Conservation (phyloP, 2,113 vertebrate species). For the Paramormyrops kingsleyae region DNA sequence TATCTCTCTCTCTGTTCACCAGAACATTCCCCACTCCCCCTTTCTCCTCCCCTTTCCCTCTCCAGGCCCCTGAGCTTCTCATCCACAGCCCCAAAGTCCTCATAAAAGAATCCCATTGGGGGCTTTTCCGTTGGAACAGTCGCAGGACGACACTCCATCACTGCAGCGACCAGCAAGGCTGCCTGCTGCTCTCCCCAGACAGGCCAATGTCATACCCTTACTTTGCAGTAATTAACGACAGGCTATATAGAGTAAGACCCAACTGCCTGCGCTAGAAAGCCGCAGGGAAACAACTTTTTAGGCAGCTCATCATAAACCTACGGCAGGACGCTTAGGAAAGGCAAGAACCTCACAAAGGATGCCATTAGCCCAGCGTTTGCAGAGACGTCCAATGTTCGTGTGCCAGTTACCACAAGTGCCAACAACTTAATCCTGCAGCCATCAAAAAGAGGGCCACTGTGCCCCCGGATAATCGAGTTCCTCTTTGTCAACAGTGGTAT, state of each 20-base stretch:
- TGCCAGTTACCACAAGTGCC: neutral
- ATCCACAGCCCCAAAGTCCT: neutral
- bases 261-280: neutral
- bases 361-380: neutral
- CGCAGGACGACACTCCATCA: neutral
- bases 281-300: neutral
- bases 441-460: neutral
- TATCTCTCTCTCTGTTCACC: neutral
- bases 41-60: neutral
- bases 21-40: neutral
- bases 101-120: neutral
- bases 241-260: constrained; percentile 3
- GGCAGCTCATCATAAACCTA: neutral
- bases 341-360: neutral
- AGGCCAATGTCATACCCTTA: neutral
- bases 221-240: neutral
- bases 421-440: neutral
- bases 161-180: neutral
- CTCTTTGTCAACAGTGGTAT: neutral
- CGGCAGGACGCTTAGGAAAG: neutral
- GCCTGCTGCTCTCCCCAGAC: neutral
- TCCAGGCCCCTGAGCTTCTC: neutral
- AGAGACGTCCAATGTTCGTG: neutral
- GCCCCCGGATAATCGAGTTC: neutral
- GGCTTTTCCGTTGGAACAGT: neutral